Evolutionary conservation across 2,888 invertebrate genomes (phyloP).

Genomic region (Pardosa pseudoannulata): DNA sequence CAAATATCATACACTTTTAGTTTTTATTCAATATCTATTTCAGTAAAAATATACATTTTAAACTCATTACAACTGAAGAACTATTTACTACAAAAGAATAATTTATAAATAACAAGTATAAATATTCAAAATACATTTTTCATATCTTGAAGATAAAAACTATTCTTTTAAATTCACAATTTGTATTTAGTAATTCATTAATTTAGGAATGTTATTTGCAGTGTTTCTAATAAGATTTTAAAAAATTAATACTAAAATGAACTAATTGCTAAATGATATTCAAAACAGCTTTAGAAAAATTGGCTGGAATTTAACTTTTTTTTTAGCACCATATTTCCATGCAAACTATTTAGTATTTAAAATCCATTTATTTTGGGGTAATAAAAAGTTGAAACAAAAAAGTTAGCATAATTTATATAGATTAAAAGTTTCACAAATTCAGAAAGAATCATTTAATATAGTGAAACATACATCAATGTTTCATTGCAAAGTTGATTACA

Average conservation of each 20-base stretch:
- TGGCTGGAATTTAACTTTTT: constrained; percentile 27
- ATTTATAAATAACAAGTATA: neutral
- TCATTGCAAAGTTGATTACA: neutral
- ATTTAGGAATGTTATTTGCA: neutral
- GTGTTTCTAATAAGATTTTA: neutral
- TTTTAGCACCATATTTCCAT: constrained; percentile 48
- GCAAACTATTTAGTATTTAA: constrained; percentile 23
- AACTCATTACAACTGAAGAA: neutral
- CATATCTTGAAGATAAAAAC: neutral
- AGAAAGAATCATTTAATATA: neutral
- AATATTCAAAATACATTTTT: constrained; percentile 3
- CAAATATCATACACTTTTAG: neutral
- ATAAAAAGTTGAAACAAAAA: too few species aligned
- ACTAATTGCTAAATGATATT: neutral
- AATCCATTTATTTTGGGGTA: neutral
- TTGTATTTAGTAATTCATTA: neutral
- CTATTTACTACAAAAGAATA: neutral
- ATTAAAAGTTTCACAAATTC: neutral
- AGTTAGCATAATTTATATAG: too few species aligned
- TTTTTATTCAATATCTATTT: neutral
- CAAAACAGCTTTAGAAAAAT: neutral
- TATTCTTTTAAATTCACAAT: neutral
- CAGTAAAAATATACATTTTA: constrained; percentile 1
- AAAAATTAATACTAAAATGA: neutral
- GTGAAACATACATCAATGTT: too few species aligned